These are phyloP conservation scores for Pediacus dermestoides DNA, from an alignment of 2,888 invertebrate species.

Conservation along the genomic window DNA sequence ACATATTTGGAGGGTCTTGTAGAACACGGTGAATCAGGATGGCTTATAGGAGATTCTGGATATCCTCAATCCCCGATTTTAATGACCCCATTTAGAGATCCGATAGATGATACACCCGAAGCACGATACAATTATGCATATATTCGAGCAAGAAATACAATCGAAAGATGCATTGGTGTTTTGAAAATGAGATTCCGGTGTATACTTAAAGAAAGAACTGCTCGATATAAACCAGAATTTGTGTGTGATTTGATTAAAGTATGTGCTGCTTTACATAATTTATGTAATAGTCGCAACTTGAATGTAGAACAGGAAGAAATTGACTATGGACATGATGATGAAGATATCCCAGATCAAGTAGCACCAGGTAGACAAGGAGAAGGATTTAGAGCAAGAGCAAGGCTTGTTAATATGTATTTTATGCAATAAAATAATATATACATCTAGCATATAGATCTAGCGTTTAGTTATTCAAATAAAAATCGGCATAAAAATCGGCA, in stretches of 20 bases:
- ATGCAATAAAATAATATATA: no score
- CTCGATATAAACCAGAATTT: conserved; percentile 11
- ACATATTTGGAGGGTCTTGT: conserved; percentile 6
- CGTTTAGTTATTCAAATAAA: no score
- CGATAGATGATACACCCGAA: conserved; percentile 11
- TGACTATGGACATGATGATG: no score
- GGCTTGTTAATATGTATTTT: no score
- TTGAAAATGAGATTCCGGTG: conserved; percentile 17
- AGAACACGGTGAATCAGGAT: conserved; percentile 4
- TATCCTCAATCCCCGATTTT: conserved; percentile 13
- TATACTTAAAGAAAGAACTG: conserved; percentile 13
- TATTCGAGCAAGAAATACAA: conserved; percentile 10
- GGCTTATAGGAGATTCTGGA: conserved; percentile 18
- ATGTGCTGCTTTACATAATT: conserved; percentile 13
- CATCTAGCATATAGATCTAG: no score
- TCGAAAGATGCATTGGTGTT: conserved; percentile 17
- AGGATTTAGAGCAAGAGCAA: no score
- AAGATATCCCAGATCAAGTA: no score
- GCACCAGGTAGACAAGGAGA: no score
- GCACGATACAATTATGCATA: conserved; percentile 7
- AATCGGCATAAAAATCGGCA: no score
- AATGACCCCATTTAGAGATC: conserved; percentile 13
- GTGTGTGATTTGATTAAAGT: conserved; percentile 11
- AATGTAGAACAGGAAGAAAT: no score
- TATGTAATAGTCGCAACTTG: no score